Base-by-base conservation (phyloP, 2,797 vertebrate species). In the Lateolabrax maculatus region DNA sequence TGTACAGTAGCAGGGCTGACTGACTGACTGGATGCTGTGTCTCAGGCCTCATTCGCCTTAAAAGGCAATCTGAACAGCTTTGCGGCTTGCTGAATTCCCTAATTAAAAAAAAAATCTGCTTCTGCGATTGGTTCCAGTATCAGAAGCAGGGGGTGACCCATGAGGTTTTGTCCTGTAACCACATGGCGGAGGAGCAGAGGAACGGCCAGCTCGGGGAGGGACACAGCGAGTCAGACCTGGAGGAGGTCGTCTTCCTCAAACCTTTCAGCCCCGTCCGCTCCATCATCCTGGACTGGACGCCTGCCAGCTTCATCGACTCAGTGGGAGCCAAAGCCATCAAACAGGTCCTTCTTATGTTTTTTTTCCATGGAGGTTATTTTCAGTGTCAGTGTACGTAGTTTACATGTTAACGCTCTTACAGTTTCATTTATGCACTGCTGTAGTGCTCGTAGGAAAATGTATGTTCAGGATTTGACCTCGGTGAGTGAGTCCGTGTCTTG, bases 281-380 rank as follows among this genome's bases (percentile, higher is more conserved):
- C 58, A 75, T 99, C 89, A 91, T 99, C 87, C 93, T 99, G 90
- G 98, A 99, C 94, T 97, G 98, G 81, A 95, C 96, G 0, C 91
- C 96, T 0, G 96, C 95, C 85, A 97, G 95, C 93, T 99, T 99
- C 82, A 93, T 98, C 7, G 98, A 99, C 92, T 98, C 97, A 0
- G 98, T 99, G 52, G 98, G 97, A 87, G 97, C 95, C 21, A 99
- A 99, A 94, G 94, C 96, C 75, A 71, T 99, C 80, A 97, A 97
- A 90, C 95, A 96, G 62, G 98, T 99, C 48, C 18, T 5, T 19
- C 3, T 19, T 29, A n/a, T n/a, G n/a, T n/a, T 55, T 19, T 2
- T 23, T 18, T 13, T 3, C 27, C 27, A 1, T 1, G 2, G 6
- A 27, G 18, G 16, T 5, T 53, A 15, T 19, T 11, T 13, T 58